Conservation (phyloP, 2,797 vertebrate genomes). For the Heterohyrax brucei region DNA sequence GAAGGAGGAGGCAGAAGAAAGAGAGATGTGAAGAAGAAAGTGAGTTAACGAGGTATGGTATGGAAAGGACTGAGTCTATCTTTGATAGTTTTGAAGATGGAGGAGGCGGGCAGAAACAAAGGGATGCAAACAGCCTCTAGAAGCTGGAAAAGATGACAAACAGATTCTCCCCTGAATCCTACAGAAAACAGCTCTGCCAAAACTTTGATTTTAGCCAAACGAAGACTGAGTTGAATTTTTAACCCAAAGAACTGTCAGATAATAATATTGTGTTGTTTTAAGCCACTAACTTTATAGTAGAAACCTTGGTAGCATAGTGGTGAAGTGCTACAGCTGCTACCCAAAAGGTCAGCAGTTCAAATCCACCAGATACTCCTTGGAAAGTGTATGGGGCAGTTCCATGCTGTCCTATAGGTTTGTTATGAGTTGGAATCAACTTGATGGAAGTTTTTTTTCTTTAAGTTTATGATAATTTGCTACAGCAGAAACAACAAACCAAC, state of each 20-base stretch:
- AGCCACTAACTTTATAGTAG: background rate
- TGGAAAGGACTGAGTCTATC: background rate
- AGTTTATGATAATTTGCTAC: background rate
- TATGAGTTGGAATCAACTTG: too few relatives aligned
- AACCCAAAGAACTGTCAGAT: background rate
- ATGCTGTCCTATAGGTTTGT: too few relatives aligned
- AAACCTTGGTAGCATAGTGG: too few relatives aligned
- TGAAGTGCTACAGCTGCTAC: too few relatives aligned
- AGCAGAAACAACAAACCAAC: background rate
- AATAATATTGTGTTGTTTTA: background rate
- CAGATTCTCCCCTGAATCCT: too few relatives aligned
- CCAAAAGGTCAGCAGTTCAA: too few relatives aligned
- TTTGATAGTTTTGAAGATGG: too few relatives aligned
- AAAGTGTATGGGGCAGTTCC: too few relatives aligned
- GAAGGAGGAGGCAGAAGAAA: background rate
- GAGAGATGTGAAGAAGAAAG: background rate
- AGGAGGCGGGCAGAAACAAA: too few relatives aligned
- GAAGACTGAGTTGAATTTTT: background rate
- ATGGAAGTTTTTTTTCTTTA: background rate
- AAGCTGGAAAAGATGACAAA: background rate
- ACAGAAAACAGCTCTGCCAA: too few relatives aligned
- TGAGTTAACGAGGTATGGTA: accelerated
- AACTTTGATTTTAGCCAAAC: accelerated
- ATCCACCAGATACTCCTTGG: too few relatives aligned
- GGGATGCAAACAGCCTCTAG: accelerated